Evolutionary conservation across 2,797 vertebrate genomes (phyloP), one percentile per base, ranked within the genome.

Genomic region (Ibycter americanus): DNA sequence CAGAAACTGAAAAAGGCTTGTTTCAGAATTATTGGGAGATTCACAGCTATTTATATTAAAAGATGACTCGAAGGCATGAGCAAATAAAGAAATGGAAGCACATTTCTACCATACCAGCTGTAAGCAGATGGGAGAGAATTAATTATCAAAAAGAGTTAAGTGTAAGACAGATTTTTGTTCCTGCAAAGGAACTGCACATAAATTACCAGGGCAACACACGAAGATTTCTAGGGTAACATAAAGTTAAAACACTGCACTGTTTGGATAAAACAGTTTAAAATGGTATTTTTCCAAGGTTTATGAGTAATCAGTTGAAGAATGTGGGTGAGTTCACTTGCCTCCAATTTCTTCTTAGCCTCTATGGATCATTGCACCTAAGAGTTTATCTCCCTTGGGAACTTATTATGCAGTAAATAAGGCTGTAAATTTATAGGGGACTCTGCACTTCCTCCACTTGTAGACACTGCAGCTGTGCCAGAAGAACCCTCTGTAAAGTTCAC

Each of bases 51-150:
- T 86, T 89, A 61, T 87, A 83, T 80, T 78, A 80, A 83, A 96
- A 78, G 81, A 80, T 93, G 23, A 93, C 81, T 93, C 78, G 67
- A 54, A 96, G 89, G 71, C 94, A 89, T 58, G 85, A 94, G 51
- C 55, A 91, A 97, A 91, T 72, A 91, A 51, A 44, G 70, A 93
- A 88, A 76, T 42, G 68, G 9, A 62, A 87, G 65, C 76, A 95
- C 85, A 87, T 91, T 92, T 79, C 91, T 70, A 42, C 66, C 83
- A 59, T 8, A 81, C 34, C 93, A 94, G 81, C 87, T 93, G 85
- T 73, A 96, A 96, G 83, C 83, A 95, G 90, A 93, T 80, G 80
- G 95, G 90, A 90, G 55, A 93, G 85, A 93, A 97, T 90, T 92
- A 94, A 89, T 87, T 96, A 94, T 89, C 90, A 87, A 61, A 96